Evolutionary conservation across 2,888 invertebrate species (phyloP), one percentile per base, ranked within the genome.

Genomic region (Chrysodeixis includens): DNA sequence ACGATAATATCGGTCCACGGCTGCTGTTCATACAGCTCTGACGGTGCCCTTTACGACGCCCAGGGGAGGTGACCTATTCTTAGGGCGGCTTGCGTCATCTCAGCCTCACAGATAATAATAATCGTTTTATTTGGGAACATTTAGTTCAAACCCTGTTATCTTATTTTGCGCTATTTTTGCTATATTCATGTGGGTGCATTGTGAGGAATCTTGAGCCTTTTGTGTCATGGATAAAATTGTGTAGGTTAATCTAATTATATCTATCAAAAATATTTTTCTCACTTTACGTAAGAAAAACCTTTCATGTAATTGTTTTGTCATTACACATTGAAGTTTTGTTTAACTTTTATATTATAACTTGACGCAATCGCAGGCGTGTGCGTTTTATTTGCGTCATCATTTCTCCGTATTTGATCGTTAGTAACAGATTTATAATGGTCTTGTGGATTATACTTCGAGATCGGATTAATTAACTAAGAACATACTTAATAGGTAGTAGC

Each of bases 61-160:
- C 72, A 10, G 10, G 76, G 76, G 72, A 76, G 52, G 60, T 18
- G 30, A 56, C 66, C 58, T 66, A 44, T 66, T 76, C 60, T 58
- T 30, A 51, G 51, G 35, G 16, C 30, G 35, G 12, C 40, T 72
- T 65, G 35, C 65, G 71, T 55, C 70, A 74, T 74, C 46, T 20
- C 16, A 40, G 52, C 16, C 46, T 44, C 46, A 44, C 22, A 57
- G 65, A 56, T 70, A 20, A 32, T 68, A 61, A 44, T 57, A 51
- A 62, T 62, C 57, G 30, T 20, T 44, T 12, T 49, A 35, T 35
- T 35, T 12, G 35, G 16, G 6, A 44, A 30, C 16, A n/a, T 12
- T 58, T 35, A 6, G 22, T 56, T 44, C 14, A 26, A 20, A 49
- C 18, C n/a, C 18, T 18, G 7, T 18, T 46, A 18, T 16, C 7